Evolutionary conservation across 2,113 vertebrate genomes (phyloP), one percentile per base, ranked within the genome.

Genomic region (Dissostichus mawsoni): DNA sequence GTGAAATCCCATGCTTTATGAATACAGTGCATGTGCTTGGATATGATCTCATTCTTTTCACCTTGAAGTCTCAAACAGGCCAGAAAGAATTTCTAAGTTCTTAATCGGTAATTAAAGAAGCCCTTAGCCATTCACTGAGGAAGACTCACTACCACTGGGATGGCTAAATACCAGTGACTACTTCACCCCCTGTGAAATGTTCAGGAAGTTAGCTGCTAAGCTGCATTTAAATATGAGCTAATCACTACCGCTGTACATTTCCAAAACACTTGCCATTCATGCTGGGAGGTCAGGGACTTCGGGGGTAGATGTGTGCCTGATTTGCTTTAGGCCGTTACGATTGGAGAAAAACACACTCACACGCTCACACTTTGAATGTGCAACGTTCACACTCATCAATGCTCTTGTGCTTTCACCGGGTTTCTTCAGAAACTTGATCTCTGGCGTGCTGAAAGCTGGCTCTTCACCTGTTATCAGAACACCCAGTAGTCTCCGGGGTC

Each of bases 171-270:
- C 83, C 76, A 86, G 76, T 36, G 47, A 64, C 70, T 72, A 74
- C 61, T 87, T 92, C 72, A 89, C 69, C 66, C 29, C 71, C 66
- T 56, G 58, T 87, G 74, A 90, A 78, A 87, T 86, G 71, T 82
- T 87, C 69, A 83, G 84, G 84, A 94, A 92, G 87, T 85, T 78
- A 66, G 81, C 84, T 86, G 89, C 87, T 88, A 86, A 92, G 90
- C 78, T 55, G 70, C 87, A 89, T 93, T 94, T 93, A 90, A 93
- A 92, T 91, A 86, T 86, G 85, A 94, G 89, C 88, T 89, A 90
- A 91, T 94, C 91, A 89, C 80, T 89, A 76, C 74, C 4, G 68
- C 86, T 87, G 85, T 92, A 90, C 78, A 91, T 90, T 90, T 93
- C 88, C 89, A 63, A 79, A 87, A 80, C 85, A 80, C 61, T 85